Evolutionary conservation across 2,113 vertebrate genomes (phyloP).

Genomic region (Tauraco erythrolophus): DNA sequence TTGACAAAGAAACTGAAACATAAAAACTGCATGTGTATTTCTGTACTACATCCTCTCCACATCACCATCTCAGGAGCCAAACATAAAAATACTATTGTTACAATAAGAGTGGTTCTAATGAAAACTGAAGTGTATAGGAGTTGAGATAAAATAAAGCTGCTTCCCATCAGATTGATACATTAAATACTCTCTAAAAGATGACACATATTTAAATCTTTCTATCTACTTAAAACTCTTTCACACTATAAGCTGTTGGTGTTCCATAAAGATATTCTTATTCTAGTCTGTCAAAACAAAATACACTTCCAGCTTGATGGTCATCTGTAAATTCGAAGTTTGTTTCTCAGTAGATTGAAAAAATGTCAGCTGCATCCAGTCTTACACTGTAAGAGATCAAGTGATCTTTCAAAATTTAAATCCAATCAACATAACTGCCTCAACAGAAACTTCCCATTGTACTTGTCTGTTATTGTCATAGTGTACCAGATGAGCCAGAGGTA

Average conservation of each 20-base stretch:
- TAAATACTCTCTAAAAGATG: background rate
- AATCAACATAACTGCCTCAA: background rate
- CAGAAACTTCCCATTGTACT: background rate
- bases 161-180: background rate
- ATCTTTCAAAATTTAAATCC: background rate
- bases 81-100: slow-evolving; percentile 13
- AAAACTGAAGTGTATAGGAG: background rate
- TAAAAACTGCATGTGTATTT: background rate
- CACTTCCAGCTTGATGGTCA: background rate
- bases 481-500: background rate
- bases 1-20: slow-evolving; percentile 25
- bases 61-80: slow-evolving; percentile 17
- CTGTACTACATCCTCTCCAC: background rate
- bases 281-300: background rate
- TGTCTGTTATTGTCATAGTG: background rate
- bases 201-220: background rate
- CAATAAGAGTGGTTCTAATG: slow-evolving; percentile 7
- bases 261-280: background rate
- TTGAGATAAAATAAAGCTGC: background rate
- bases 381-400: background rate
- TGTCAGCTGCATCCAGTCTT: background rate
- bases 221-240: background rate
- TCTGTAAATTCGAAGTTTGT: background rate
- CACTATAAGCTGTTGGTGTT: background rate
- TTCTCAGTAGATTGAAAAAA: background rate